phyloP scores from a whole-genome alignment of 2,797 vertebrate genomes.

The Urosaurus nigricauda region DNA sequence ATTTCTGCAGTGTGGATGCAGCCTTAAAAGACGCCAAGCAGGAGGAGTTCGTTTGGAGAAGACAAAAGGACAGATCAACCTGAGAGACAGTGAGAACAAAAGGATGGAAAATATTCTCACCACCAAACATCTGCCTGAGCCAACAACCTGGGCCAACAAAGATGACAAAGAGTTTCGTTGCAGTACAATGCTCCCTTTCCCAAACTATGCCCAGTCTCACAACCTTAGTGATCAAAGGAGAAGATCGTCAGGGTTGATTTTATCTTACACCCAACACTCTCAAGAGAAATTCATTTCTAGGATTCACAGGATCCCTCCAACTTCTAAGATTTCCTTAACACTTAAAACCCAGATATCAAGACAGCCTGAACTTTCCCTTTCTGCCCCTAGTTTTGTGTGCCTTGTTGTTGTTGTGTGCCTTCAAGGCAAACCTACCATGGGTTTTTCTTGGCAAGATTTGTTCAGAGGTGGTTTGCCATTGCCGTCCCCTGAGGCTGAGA shows the following conservation, averaged over 20 bases:
- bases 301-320: background rate
- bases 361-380: background rate
- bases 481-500: too few species aligned
- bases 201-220: background rate
- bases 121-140: background rate
- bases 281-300: background rate
- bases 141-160: background rate
- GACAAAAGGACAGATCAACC: background rate
- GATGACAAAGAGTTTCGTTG: background rate
- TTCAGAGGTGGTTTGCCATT: too few species aligned
- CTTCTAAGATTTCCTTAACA: background rate
- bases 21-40: background rate
- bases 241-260: background rate
- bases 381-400: background rate
- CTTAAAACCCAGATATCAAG: background rate
- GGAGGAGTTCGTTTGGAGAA: background rate
- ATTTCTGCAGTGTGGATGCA: too few species aligned
- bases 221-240: background rate
- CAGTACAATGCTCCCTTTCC: too few species aligned
- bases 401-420: background rate
- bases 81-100: slow-evolving; percentile 1
- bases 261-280: background rate
- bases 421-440: too few species aligned
- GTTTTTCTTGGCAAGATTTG: too few species aligned
- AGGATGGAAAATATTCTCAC: background rate